Conservation (phyloP, 2,797 vertebrate genomes). For the Amblyraja radiata region DNA sequence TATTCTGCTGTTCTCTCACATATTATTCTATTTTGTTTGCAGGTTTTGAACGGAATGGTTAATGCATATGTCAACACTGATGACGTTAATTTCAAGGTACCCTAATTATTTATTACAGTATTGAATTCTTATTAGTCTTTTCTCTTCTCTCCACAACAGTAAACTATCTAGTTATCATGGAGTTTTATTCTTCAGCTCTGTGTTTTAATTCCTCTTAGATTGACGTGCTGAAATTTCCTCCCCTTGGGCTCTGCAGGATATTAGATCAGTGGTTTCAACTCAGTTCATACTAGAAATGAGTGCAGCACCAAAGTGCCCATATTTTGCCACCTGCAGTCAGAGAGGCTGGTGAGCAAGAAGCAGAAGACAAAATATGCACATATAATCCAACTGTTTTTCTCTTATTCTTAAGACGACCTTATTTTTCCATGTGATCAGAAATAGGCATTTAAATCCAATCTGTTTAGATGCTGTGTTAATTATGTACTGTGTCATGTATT, state of each 20-base stretch:
- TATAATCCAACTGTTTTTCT: neutral
- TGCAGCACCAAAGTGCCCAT: neutral
- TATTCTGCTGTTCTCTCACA: neutral
- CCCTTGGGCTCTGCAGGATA: neutral
- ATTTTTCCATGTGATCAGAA: neutral
- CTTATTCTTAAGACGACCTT: neutral
- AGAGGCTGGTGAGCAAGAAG: neutral
- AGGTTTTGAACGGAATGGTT: slow-evolving; percentile 8
- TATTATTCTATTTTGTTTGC: neutral
- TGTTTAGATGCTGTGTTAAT: neutral
- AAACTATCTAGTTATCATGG: neutral
- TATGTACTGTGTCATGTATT: neutral
- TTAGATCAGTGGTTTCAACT: neutral
- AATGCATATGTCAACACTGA: slow-evolving; percentile 25
- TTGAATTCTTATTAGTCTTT: neutral
- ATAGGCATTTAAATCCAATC: neutral
- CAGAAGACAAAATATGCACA: neutral
- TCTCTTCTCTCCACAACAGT: neutral
- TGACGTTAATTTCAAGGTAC: slow-evolving; percentile 24
- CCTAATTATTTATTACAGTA: neutral
- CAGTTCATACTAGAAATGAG: neutral
- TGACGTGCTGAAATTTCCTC: neutral
- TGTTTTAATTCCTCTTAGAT: neutral
- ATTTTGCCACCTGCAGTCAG: neutral
- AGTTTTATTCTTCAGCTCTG: neutral